These are phyloP conservation scores for Lonchura striata DNA, from an alignment of 2,113 vertebrate genomes.

Conservation along the genomic window DNA sequence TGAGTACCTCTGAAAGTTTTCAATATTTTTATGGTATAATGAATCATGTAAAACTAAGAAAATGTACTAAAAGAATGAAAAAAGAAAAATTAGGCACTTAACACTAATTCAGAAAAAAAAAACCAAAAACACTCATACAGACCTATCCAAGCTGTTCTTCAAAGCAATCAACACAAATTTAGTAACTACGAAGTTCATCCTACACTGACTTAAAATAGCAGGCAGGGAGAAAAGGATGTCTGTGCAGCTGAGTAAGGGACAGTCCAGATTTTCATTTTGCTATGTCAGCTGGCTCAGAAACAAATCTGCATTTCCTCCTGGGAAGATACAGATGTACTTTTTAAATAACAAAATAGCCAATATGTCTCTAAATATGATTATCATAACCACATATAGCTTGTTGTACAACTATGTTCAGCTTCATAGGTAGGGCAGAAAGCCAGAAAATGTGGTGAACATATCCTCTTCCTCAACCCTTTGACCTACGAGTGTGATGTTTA, in stretches of 20 bases:
- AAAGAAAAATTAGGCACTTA: neutral
- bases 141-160: neutral
- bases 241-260: constrained; percentile 21
- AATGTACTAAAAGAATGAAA: neutral
- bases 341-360: constrained; percentile 56
- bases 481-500: constrained; percentile 62
- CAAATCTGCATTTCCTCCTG: constrained; percentile 45
- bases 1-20: neutral
- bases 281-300: constrained; percentile 46
- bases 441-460: constrained; percentile 69
- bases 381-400: constrained; percentile 59
- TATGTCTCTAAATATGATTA: constrained; percentile 65
- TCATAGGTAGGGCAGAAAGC: constrained; percentile 57
- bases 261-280: constrained; percentile 30
- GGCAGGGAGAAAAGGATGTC: neutral
- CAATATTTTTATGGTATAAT: neutral
- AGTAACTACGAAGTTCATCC: neutral
- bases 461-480: constrained; percentile 61
- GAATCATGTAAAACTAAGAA: neutral
- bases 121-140: neutral
- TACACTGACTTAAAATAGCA: neutral
- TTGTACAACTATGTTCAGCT: constrained; percentile 12
- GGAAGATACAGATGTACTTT: constrained; percentile 56
- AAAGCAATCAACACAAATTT: neutral
- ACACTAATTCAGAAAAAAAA: neutral